Percentiles rank a stretch among this genome's conserved stretches.
phyloP scores from a whole-genome alignment of 2,888 invertebrate genomes.

The Macrosiphum euphorbiae region DNA sequence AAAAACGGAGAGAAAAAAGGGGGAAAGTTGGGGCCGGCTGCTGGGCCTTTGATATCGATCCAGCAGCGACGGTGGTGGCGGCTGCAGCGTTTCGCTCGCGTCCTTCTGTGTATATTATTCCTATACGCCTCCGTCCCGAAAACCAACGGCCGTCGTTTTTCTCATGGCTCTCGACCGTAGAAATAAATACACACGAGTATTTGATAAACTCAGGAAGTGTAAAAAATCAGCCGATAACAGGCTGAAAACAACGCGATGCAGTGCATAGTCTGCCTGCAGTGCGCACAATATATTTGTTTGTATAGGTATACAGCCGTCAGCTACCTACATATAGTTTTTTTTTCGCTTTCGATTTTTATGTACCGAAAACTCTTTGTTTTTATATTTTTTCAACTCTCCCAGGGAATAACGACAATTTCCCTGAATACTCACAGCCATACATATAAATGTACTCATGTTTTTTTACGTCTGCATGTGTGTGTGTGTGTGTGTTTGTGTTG shows the following conservation, averaged over 20 bases:
- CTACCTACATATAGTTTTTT: background rate
- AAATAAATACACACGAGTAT: background rate
- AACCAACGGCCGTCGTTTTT: background rate
- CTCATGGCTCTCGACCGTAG: background rate
- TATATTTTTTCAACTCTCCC: background rate
- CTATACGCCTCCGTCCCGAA: background rate
- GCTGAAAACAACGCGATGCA: background rate
- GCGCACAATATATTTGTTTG: background rate
- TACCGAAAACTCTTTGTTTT: background rate
- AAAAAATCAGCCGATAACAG: background rate
- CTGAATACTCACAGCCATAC: background rate
- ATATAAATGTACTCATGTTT: background rate
- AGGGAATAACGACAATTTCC: background rate
- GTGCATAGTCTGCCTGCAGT: background rate
- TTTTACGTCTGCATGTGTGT: background rate
- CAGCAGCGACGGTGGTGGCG: background rate
- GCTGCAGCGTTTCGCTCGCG: background rate
- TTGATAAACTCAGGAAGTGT: background rate
- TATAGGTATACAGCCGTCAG: background rate
- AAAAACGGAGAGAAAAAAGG: background rate
- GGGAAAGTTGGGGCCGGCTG: conserved; percentile 1
- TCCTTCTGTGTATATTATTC: background rate
- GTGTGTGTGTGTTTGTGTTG: background rate
- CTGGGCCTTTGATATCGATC: conserved; percentile 56
- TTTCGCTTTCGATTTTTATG: background rate